Percentiles rank a stretch among this genome's conserved stretches.
phyloP scores from a whole-genome alignment of 2,888 invertebrate species.

The Calameuta idolon region DNA sequence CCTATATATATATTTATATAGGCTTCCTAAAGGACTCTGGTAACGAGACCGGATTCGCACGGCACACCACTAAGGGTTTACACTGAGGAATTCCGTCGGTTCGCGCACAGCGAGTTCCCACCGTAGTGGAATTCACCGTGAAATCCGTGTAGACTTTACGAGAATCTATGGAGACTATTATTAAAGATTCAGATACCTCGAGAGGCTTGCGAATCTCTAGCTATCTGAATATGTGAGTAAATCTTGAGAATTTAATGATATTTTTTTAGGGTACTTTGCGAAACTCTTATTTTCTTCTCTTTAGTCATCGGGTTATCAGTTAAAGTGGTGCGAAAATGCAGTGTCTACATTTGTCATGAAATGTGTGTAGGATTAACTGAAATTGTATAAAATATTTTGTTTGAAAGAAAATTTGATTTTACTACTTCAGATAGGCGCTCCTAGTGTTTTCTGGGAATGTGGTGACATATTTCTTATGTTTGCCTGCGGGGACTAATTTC shows the following conservation, averaged over 20 bases:
- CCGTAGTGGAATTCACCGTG: neutral
- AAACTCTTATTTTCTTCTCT: neutral
- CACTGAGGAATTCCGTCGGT: neutral
- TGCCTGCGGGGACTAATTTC: neutral
- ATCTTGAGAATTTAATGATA: neutral
- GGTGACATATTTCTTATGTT: neutral
- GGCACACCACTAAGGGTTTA: neutral
- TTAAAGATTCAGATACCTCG: neutral
- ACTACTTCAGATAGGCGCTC: too few relatives aligned
- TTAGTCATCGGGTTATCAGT: neutral
- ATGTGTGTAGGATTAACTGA: neutral
- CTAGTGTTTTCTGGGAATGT: too few relatives aligned
- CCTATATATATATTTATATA: neutral
- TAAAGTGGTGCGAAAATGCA: neutral
- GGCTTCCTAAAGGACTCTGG: neutral
- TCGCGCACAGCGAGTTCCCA: neutral
- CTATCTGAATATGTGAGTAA: neutral
- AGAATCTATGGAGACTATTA: neutral
- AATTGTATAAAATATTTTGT: neutral
- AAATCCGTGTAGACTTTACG: neutral
- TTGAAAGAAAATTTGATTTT: too few relatives aligned
- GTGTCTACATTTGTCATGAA: neutral
- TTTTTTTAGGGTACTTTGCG: neutral
- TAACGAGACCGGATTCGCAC: neutral
- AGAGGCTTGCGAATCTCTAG: neutral